Conservation (phyloP, 2,888 invertebrate genomes). For the Phortica okadai region DNA sequence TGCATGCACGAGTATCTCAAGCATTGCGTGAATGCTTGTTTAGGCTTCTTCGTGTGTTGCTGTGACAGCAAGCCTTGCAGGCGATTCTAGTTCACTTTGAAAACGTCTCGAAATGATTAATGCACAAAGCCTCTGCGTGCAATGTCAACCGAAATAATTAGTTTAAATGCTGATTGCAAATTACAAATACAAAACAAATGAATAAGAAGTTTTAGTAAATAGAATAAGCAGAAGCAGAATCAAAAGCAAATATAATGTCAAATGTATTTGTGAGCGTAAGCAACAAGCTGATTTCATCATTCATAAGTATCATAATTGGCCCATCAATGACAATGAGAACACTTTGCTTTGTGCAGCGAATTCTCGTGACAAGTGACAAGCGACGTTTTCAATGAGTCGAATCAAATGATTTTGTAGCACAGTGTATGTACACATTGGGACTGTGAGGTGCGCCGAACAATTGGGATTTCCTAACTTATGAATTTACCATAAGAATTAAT, state of each 20-base stretch:
- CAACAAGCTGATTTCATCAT: not conserved
- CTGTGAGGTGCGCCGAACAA: not conserved
- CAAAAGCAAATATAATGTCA: not conserved
- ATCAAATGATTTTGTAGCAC: not conserved
- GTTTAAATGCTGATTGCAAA: not conserved
- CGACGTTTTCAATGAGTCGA: not conserved
- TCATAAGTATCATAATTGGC: not conserved
- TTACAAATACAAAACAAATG: slow-evolving; percentile 10
- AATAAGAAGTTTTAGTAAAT: not conserved
- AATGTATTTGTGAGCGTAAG: not conserved
- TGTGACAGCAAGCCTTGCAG: not conserved
- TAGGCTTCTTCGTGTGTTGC: slow-evolving; percentile 3
- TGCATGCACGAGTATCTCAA: not conserved
- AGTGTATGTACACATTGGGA: not conserved
- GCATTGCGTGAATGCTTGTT: not conserved
- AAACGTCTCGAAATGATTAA: slow-evolving; percentile 12
- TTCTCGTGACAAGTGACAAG: not conserved
- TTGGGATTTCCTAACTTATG: slow-evolving; percentile 12
- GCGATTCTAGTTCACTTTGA: slow-evolving; percentile 20
- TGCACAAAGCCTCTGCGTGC: slow-evolving; percentile 16
- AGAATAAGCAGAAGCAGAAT: not conserved
- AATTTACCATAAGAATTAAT: slow-evolving; percentile 3
- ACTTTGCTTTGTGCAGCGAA: not conserved
- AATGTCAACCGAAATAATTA: slow-evolving; percentile 21
- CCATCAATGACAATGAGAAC: not conserved